These are phyloP conservation scores for Lampropteryx suffumata DNA, from an alignment of 2,888 invertebrate genomes.

Conservation along the genomic window DNA sequence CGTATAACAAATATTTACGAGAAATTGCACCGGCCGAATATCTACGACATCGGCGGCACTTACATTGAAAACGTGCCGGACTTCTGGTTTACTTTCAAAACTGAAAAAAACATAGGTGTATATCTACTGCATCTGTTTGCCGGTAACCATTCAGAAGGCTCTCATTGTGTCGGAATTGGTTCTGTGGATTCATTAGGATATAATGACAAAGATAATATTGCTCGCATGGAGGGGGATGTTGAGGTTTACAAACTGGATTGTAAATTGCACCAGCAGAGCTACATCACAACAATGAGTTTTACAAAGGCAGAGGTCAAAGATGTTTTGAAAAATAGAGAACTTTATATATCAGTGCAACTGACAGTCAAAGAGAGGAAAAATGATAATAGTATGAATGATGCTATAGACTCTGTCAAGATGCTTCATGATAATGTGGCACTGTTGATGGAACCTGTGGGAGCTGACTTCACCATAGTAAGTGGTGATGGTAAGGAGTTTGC, in stretches of 20 bases:
- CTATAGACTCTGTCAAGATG: conserved; percentile 38
- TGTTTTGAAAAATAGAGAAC: conserved; percentile 52
- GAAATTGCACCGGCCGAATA: conserved; percentile 63
- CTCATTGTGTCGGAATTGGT: conserved; percentile 53
- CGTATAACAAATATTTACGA: conserved; percentile 59
- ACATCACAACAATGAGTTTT: conserved; percentile 64
- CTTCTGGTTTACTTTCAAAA: conserved; percentile 64
- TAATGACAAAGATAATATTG: conserved; percentile 50
- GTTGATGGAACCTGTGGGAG: conserved; percentile 58
- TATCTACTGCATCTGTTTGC: conserved; percentile 67
- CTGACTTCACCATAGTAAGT: conserved; percentile 70
- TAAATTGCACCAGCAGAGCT: conserved; percentile 29
- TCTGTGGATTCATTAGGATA: conserved; percentile 46
- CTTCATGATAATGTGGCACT: conserved; percentile 60
- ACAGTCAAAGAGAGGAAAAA: background rate
- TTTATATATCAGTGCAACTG: conserved; percentile 52
- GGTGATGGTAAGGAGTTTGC: conserved; percentile 61
- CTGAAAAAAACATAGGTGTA: conserved; percentile 54
- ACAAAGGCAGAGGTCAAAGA: conserved; percentile 56
- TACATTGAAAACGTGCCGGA: conserved; percentile 60
- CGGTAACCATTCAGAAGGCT: conserved; percentile 51
- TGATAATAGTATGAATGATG: conserved; percentile 4
- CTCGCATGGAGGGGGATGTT: conserved; percentile 13
- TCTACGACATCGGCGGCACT: conserved; percentile 71
- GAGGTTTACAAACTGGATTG: conserved; percentile 8